phyloP scores from a whole-genome alignment of 2,113 vertebrate species.

The human region DNA sequence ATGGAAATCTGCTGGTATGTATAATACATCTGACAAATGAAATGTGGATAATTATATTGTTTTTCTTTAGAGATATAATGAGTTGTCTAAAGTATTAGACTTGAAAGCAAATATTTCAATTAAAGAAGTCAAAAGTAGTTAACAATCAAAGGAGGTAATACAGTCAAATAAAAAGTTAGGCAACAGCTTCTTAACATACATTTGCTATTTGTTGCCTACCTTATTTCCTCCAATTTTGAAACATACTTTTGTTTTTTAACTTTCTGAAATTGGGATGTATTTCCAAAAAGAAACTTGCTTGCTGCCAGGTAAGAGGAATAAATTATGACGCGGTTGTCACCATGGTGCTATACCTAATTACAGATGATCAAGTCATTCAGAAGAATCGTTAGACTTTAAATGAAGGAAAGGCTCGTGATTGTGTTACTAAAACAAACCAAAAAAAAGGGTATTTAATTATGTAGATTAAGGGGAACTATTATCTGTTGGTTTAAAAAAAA shows the following conservation, averaged over 20 bases:
- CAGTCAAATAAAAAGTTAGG: background rate
- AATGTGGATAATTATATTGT: conserved; percentile 24
- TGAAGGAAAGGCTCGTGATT: background rate
- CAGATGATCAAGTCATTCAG: background rate
- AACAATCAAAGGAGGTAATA: background rate
- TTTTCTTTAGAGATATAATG: background rate
- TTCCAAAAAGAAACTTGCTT: background rate
- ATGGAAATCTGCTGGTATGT: background rate
- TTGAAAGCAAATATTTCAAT: conserved; percentile 26
- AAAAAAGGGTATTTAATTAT: background rate
- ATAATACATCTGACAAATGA: background rate
- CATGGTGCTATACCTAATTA: background rate
- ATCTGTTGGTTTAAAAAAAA: background rate
- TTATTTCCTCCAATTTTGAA: background rate
- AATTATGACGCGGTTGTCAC: background rate
- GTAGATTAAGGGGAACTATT: background rate
- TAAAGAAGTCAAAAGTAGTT: background rate
- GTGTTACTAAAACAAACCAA: background rate
- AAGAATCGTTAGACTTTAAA: background rate
- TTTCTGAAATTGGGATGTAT: background rate
- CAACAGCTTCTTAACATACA: background rate
- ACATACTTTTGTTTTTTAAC: background rate
- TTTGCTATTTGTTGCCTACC: background rate
- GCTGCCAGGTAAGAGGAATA: background rate
- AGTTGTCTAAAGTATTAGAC: background rate